A percentile compares a stretch with the other conserved stretches of the same genome.
Conservation (phyloP, 2,888 invertebrate genomes). For the Tholera decimalis region DNA sequence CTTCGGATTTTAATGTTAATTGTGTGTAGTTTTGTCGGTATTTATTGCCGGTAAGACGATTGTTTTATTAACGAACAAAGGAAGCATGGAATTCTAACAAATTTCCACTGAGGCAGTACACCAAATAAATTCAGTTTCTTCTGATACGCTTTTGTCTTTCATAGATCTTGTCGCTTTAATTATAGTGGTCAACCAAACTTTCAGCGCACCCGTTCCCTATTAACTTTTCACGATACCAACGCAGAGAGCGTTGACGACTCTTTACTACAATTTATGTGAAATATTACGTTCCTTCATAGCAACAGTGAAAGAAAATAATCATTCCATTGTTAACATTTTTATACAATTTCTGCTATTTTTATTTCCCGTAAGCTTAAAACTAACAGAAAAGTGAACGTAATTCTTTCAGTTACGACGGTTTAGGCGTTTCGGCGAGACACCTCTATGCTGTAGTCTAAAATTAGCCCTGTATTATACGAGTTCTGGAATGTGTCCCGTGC, state of each 20-base stretch:
- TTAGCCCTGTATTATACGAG: constrained; percentile 61
- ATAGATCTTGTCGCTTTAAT: neutral
- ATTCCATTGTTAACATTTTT: neutral
- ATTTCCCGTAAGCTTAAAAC: constrained; percentile 14
- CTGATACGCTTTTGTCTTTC: neutral
- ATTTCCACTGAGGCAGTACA: neutral
- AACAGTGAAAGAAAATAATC: constrained; percentile 27
- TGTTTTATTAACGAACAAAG: neutral
- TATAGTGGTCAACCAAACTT: constrained; percentile 2
- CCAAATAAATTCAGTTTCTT: neutral
- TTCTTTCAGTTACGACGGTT: constrained; percentile 54
- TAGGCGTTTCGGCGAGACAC: constrained; percentile 55
- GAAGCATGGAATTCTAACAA: neutral
- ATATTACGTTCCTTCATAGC: constrained; percentile 18
- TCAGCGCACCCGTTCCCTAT: neutral
- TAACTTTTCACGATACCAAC: constrained; percentile 1
- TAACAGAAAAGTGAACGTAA: constrained; percentile 29
- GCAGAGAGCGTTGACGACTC: constrained; percentile 36
- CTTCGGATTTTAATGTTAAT: constrained; percentile 20
- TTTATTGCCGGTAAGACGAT: neutral
- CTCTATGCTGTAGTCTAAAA: constrained; percentile 60
- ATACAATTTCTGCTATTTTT: constrained; percentile 1
- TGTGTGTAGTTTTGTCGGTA: neutral
- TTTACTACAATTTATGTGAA: constrained; percentile 2
- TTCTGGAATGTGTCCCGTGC: constrained; percentile 67